Base-by-base conservation (phyloP, 2,797 vertebrate genomes). In the Brachyrhaphis roseni region DNA sequence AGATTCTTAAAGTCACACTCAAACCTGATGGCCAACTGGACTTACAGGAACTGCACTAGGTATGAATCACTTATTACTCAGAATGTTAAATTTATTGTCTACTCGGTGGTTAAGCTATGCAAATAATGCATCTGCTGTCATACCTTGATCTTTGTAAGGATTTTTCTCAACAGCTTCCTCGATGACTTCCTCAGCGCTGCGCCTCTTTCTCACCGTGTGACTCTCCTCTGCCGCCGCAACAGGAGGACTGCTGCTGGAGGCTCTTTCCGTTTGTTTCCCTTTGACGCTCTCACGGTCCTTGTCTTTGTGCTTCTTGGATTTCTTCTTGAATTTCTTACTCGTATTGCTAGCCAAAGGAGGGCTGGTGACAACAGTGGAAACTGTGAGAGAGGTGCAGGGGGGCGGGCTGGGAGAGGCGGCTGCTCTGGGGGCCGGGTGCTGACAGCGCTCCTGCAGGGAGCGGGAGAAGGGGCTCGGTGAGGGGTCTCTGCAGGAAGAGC, bases 231-330 rank as follows among this genome's bases (percentile, higher is more conserved):
- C 88, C 4, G 68, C 77, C 45, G 82, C 84, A 34, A 8, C 51
- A 31, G 82, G 80, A 84, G 91, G 81, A 82, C 80, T 91, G 72
- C 57, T 91, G 72, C 57, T 80, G 80, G 64, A 86, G 77, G 41
- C 70, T 66, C 71, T 84, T 62, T 90, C 88, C 1, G 71, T 81
- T 49, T 76, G 83, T 84, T 93, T 94, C 84, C 86, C 89, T 93
- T 93, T 95, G 79, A 94, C 79, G n/a, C 83, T 90, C 79, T 95
- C 94, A 81, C 95, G 93, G 81, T 96, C 93, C 80, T 94, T 95
- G 39, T 95, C 96, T 93, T 97, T 96, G 93, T 95, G 95, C 95
- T 97, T 97, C 92, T 97, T 96, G 34, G 96, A 95, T 88, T 96
- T 96, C 95, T 97, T 98, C 92, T 96, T 96, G 82, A 94, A 92